Conservation (phyloP, 2,888 invertebrate genomes). For the Lepidocyrtinus sp. region DNA sequence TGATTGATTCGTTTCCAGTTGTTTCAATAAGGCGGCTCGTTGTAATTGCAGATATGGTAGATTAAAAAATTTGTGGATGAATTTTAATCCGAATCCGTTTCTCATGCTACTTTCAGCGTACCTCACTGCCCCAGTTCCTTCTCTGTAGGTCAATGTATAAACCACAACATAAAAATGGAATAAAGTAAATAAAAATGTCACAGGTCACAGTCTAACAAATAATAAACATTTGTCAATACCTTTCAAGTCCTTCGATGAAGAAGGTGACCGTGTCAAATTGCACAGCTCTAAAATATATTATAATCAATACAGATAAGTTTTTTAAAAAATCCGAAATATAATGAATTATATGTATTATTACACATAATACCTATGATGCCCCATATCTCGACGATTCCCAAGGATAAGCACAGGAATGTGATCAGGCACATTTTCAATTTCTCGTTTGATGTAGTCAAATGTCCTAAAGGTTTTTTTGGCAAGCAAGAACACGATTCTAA, state of each 20-base stretch:
- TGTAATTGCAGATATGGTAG: slow-evolving; percentile 94
- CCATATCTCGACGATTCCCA: slow-evolving; percentile 97
- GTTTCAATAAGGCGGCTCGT: slow-evolving; percentile 81
- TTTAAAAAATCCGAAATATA: background rate
- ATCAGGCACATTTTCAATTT: slow-evolving; percentile 81
- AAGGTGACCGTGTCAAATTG: slow-evolving; percentile 81
- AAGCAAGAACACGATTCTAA: slow-evolving; percentile 22
- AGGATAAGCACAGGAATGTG: slow-evolving; percentile 80
- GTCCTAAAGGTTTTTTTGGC: slow-evolving; percentile 83
- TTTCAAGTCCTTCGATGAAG: slow-evolving; percentile 79
- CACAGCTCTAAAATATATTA: slow-evolving; percentile 81
- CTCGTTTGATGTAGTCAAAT: slow-evolving; percentile 93
- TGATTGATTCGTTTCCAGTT: slow-evolving; percentile 86
- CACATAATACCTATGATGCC: slow-evolving; percentile 87
- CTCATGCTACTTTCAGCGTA: slow-evolving; percentile 96
- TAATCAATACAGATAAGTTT: too few species aligned
- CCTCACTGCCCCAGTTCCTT: slow-evolving; percentile 75
- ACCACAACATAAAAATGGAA: too few species aligned
- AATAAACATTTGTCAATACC: slow-evolving; percentile 74
- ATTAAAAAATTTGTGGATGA: slow-evolving; percentile 95
- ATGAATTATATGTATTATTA: too few species aligned
- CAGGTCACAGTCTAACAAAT: too few species aligned
- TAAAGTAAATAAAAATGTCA: too few species aligned
- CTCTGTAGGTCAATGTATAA: too few species aligned
- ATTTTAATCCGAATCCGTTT: slow-evolving; percentile 93